Percentiles rank a stretch among this genome's conserved stretches.
Evolutionary conservation across 1,140 invertebrate genomes (phyloP).

Genomic region (Phymorhynchus buccinoides): DNA sequence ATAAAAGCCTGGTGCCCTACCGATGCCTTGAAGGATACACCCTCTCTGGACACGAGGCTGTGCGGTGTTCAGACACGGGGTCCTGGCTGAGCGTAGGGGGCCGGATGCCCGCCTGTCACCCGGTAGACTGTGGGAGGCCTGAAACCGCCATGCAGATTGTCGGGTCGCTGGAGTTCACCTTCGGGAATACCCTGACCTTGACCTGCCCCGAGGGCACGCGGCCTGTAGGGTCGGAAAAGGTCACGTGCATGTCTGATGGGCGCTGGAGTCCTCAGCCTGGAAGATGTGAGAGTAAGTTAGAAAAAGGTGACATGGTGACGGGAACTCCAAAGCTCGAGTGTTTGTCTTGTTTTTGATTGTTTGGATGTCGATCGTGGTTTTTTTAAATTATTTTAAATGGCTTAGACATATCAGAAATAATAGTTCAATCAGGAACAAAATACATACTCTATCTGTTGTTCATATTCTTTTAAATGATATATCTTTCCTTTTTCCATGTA

Average conservation of each 20-base stretch:
- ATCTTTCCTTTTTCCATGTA: too few relatives aligned
- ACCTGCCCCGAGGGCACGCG: slow-evolving; percentile 38
- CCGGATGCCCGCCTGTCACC: background rate
- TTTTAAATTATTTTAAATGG: too few relatives aligned
- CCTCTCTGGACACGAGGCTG: slow-evolving; percentile 37
- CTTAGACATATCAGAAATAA: too few relatives aligned
- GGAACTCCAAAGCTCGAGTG: too few relatives aligned
- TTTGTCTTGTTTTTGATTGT: too few relatives aligned
- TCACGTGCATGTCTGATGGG: slow-evolving; percentile 36
- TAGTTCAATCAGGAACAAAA: too few relatives aligned
- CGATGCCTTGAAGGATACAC: slow-evolving; percentile 39
- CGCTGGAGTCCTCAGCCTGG: slow-evolving; percentile 41
- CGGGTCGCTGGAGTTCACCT: slow-evolving; percentile 31
- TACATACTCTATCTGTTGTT: too few relatives aligned
- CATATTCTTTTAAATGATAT: too few relatives aligned
- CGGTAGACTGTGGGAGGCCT: background rate
- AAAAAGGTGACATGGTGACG: too few relatives aligned
- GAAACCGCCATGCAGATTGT: slow-evolving; percentile 12
- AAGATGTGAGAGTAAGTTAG: slow-evolving; percentile 29
- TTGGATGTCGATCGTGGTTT: too few relatives aligned
- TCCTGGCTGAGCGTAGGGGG: slow-evolving; percentile 34
- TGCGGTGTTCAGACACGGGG: slow-evolving; percentile 36
- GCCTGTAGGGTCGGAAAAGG: background rate
- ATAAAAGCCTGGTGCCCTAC: slow-evolving; percentile 32
- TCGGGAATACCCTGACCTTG: slow-evolving; percentile 20